phyloP scores from a whole-genome alignment of 2,888 invertebrate genomes.

The Cantharis rustica region DNA sequence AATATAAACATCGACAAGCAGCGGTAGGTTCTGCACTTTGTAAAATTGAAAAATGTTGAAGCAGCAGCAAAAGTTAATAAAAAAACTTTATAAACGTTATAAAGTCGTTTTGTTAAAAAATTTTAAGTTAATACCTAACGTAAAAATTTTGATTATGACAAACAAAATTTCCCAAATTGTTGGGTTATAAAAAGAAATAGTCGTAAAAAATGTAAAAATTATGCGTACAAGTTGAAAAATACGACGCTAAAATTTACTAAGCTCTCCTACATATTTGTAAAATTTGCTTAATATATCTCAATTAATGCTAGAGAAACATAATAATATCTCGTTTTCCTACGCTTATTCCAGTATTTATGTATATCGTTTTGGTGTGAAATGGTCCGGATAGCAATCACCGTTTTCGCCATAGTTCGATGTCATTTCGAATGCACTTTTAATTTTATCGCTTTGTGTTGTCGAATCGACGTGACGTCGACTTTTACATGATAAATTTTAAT shows the following conservation, averaged over 20 bases:
- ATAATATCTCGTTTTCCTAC: slow-evolving; percentile 37
- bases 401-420: slow-evolving; percentile 38
- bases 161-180: background rate
- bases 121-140: background rate
- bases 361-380: slow-evolving; percentile 43
- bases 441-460: background rate
- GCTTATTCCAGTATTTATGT: slow-evolving; percentile 46
- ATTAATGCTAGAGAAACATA: slow-evolving; percentile 38
- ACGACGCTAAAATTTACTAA: slow-evolving; percentile 14
- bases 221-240: background rate
- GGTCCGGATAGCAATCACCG: slow-evolving; percentile 42
- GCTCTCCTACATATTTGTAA: slow-evolving; percentile 28
- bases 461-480: background rate
- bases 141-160: background rate
- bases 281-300: slow-evolving; percentile 40
- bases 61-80: background rate
- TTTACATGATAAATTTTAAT: background rate
- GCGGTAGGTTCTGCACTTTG: background rate
- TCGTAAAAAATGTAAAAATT: background rate
- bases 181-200: background rate
- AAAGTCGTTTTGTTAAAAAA: background rate
- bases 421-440: slow-evolving; percentile 26
- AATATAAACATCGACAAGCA: background rate
- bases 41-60: background rate
- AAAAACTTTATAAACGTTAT: background rate